Conservation (phyloP, 2,888 invertebrate genomes). For the Tachystola acroxantha region DNA sequence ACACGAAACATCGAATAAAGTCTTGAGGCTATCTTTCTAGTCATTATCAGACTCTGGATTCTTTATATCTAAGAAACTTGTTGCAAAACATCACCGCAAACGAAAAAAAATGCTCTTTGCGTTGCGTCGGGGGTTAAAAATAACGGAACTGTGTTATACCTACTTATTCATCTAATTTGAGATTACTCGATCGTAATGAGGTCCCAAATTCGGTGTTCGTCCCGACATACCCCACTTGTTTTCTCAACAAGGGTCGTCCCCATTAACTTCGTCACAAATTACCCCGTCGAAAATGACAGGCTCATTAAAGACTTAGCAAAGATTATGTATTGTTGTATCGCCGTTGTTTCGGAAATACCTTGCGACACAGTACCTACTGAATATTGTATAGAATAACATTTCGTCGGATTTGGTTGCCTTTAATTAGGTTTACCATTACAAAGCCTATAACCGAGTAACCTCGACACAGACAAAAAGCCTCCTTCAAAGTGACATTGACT, state of each 20-base stretch:
- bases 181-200: background rate
- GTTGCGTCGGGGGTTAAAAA: too few species aligned
- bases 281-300: constrained; percentile 27
- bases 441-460: constrained; percentile 7
- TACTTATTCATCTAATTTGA: background rate
- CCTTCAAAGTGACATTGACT: too few species aligned
- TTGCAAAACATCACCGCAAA: too few species aligned
- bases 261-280: constrained; percentile 29
- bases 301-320: constrained; percentile 32
- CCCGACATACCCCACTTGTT: constrained; percentile 2
- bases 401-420: constrained; percentile 19
- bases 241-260: constrained; percentile 17
- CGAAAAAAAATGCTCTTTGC: too few species aligned
- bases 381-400: constrained; percentile 13
- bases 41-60: too few species aligned
- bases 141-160: too few species aligned
- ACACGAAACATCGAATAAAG: too few species aligned
- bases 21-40: too few species aligned
- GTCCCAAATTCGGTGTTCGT: background rate
- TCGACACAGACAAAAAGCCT: too few species aligned
- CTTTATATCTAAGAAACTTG: too few species aligned
- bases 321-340: constrained; percentile 26
- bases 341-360: constrained; percentile 1
- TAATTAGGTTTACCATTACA: constrained; percentile 9
- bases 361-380: background rate